These are phyloP conservation scores for Trissolcus brochymenae DNA, from an alignment of 2,888 invertebrate genomes.

Conservation along the genomic window DNA sequence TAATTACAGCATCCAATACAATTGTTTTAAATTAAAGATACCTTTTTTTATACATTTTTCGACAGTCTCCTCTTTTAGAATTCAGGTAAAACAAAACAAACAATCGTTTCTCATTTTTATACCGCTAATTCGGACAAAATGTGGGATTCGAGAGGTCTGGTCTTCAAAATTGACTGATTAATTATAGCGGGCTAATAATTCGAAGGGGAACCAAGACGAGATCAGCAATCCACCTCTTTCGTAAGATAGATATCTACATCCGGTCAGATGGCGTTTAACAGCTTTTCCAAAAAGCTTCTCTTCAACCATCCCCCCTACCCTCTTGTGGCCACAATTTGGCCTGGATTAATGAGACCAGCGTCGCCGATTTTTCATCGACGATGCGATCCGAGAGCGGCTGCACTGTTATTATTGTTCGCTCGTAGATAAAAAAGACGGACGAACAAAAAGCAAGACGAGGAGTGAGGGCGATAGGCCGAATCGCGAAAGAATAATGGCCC, in stretches of 20 bases:
- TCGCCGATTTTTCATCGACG: conserved; percentile 20
- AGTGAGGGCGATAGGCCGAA: background rate
- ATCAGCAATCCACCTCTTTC: conserved; percentile 54
- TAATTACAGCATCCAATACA: background rate
- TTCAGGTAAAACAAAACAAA: too few species aligned
- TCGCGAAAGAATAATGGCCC: conserved; percentile 73
- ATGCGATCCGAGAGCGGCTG: conserved; percentile 60
- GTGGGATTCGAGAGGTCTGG: conserved; percentile 8
- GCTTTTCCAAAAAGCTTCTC: conserved; percentile 62
- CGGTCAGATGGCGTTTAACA: conserved; percentile 69
- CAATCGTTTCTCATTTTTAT: background rate
- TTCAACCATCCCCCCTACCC: too few species aligned
- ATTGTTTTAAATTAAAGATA: too few species aligned
- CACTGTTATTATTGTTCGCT: conserved; percentile 73
- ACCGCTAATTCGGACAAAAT: conserved; percentile 19
- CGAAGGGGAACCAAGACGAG: conserved; percentile 39
- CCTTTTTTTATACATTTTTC: background rate
- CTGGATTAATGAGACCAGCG: conserved; percentile 2
- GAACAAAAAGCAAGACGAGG: conserved; percentile 38
- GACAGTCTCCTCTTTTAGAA: too few species aligned
- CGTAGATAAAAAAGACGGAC: conserved; percentile 59
- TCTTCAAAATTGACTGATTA: conserved; percentile 49
- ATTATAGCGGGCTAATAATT: conserved; percentile 46
- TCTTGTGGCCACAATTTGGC: background rate
- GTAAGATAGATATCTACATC: conserved; percentile 63